Evolutionary conservation across 2,797 vertebrate genomes (phyloP).

Genomic region (Oceanodroma leucorhoa): DNA sequence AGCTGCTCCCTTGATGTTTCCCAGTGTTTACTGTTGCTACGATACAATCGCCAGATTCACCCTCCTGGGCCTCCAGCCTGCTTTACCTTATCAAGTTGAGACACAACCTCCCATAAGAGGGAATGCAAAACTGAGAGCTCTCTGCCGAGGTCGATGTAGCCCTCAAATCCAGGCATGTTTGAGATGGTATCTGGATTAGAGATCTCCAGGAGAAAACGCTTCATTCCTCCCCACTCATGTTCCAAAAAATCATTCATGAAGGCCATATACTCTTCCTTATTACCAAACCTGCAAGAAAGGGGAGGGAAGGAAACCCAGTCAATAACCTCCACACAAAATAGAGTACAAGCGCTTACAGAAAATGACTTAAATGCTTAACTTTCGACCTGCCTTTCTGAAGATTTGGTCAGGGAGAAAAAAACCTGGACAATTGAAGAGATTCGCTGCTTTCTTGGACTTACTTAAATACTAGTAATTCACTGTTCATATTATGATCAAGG

Average conservation of each 20-base stretch:
- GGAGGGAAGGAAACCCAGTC: neutral
- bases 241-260: conserved; percentile 99
- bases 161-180: conserved; percentile 91
- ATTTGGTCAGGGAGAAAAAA: neutral
- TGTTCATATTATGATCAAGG: neutral
- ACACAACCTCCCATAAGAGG: conserved; percentile 93
- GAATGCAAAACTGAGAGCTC: conserved; percentile 94
- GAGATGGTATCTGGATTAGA: conserved; percentile 91
- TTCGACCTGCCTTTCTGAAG: neutral
- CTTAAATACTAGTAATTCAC: neutral
- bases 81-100: conserved; percentile 94
- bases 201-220: conserved; percentile 92
- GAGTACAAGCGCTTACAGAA: neutral
- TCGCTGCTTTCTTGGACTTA: neutral
- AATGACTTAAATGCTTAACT: neutral
- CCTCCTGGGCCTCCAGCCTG: neutral
- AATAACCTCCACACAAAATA: neutral
- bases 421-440: neutral
- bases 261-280: conserved; percentile 98
- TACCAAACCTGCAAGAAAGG: conserved; percentile 85
- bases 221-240: conserved; percentile 96
- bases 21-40: neutral
- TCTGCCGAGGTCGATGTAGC: conserved; percentile 93
- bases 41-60: neutral
- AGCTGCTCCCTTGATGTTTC: neutral